Conservation (phyloP, 2,888 invertebrate species). For the Steinernema scapterisci region DNA sequence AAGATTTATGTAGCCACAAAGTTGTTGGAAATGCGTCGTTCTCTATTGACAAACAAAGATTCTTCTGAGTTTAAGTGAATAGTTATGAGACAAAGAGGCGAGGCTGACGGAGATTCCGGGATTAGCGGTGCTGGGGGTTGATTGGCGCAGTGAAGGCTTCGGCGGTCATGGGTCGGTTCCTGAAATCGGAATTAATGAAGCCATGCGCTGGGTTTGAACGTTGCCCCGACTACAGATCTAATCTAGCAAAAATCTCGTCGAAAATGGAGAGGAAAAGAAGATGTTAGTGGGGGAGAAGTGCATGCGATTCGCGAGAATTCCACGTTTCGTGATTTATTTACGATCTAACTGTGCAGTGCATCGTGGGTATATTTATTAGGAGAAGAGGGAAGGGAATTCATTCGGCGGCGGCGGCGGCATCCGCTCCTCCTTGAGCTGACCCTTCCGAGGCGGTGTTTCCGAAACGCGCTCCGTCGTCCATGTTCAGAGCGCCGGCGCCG, state of each 20-base stretch:
- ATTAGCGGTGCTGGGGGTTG: constrained; percentile 60
- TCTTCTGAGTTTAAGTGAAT: background rate
- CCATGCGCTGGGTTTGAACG: background rate
- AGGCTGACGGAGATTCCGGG: background rate
- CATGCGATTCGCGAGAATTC: background rate
- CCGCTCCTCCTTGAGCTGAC: background rate
- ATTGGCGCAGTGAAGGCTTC: constrained; percentile 67
- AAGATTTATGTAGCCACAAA: too few relatives aligned
- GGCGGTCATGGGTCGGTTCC: constrained; percentile 67
- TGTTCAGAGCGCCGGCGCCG: constrained; percentile 94
- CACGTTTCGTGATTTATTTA: background rate
- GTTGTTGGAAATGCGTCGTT: background rate
- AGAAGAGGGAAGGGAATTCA: background rate
- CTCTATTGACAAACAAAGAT: background rate
- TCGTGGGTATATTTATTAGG: too few relatives aligned
- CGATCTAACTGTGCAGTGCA: constrained; percentile 1
- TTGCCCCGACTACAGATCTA: background rate
- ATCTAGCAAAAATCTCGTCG: too few relatives aligned
- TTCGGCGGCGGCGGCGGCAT: constrained; percentile 1
- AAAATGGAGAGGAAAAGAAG: background rate
- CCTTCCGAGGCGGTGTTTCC: constrained; percentile 68
- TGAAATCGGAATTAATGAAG: constrained; percentile 43
- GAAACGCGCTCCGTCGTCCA: constrained; percentile 90
- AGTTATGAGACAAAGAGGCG: constrained; percentile 20
- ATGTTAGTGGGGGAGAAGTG: background rate